Base-by-base conservation (phyloP, 2,113 vertebrate genomes). In the Cebidichthys violaceus region DNA sequence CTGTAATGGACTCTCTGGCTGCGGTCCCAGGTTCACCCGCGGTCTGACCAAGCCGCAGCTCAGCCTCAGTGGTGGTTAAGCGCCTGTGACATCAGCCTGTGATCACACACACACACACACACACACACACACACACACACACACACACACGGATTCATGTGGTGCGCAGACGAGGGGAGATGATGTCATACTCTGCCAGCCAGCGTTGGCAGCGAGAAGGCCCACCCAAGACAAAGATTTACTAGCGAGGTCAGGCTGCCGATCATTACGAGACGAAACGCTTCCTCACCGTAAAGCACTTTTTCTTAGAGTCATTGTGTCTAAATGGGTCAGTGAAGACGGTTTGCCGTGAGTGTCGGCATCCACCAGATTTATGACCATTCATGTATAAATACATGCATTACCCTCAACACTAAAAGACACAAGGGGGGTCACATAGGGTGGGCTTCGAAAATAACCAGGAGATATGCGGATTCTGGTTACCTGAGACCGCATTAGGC, bases 121-220 rank as follows among this genome's bases (percentile, higher is more conserved):
- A 73, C 68, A 81, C 67, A 70, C 67, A 71, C 73, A 73, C 68
- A 81, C 67, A 70, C 67, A 71, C 73, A 73, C 68, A 81, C 67
- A 70, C 67, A 71, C 73, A 73, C 68, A 81, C 67, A 70, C 67
- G 79, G 59, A 70, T 72, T 87, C 87, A 73, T 83, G 39, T 73
- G 64, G 81, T 31, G 65, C 68, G 35, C 86, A 88, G 70, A 72
- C 65, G 4, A 70, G 73, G n/a, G 70, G 70, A 81, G 76, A 89
- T 95, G 93, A 95, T 93, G 91, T 94, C 94, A 95, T 89, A 57
- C 83, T 88, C 85, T 91, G 80, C 79, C 82, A 80, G 73, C 64
- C 60, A 77, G 80, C 61, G 33, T 85, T 87, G 83, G 84, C 84
- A 88, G 80, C 31, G 8, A 79, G 69, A 71, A 54, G 71, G 82